Conservation (phyloP, 2,797 vertebrate genomes). For the Enteromius argenteus region DNA sequence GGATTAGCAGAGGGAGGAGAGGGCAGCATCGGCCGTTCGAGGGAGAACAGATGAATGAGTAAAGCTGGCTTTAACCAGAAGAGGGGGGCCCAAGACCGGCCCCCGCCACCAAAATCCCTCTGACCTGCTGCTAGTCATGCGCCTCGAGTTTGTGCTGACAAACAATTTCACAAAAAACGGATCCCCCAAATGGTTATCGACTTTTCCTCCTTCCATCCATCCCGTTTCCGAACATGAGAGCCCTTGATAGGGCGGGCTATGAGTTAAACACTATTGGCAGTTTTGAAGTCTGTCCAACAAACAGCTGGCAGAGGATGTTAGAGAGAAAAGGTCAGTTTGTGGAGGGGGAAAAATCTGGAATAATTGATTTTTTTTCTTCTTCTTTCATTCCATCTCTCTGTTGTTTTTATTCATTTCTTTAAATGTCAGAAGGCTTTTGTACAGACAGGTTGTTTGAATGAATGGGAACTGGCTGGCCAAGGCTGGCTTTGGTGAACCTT, state of each 20-base stretch:
- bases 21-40: constrained; percentile 30
- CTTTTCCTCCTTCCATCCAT: constrained; percentile 21
- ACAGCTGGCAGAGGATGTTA: constrained; percentile 52
- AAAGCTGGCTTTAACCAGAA: constrained; percentile 52
- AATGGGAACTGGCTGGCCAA: constrained; percentile 25
- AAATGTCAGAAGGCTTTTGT: constrained; percentile 83
- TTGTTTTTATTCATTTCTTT: constrained; percentile 70
- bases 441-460: constrained; percentile 70
- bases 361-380: constrained; percentile 60
- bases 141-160: constrained; percentile 46
- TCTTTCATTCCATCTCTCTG: constrained; percentile 55
- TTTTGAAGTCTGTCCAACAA: constrained; percentile 60
- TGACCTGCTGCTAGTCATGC: constrained; percentile 46
- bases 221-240: not conserved
- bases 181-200: constrained; percentile 36
- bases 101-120: constrained; percentile 29
- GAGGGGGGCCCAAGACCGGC: constrained; percentile 17
- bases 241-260: constrained; percentile 19
- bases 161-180: constrained; percentile 36
- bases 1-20: constrained; percentile 48
- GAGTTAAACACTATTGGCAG: constrained; percentile 50
- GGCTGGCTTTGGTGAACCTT: constrained; percentile 48
- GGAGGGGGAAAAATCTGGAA: constrained; percentile 56
- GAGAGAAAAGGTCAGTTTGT: constrained; percentile 77
- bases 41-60: constrained; percentile 52